Percentiles rank a stretch among this genome's conserved stretches.
Conservation (phyloP, 2,113 vertebrate species). For the Forbesichthys agassizii region DNA sequence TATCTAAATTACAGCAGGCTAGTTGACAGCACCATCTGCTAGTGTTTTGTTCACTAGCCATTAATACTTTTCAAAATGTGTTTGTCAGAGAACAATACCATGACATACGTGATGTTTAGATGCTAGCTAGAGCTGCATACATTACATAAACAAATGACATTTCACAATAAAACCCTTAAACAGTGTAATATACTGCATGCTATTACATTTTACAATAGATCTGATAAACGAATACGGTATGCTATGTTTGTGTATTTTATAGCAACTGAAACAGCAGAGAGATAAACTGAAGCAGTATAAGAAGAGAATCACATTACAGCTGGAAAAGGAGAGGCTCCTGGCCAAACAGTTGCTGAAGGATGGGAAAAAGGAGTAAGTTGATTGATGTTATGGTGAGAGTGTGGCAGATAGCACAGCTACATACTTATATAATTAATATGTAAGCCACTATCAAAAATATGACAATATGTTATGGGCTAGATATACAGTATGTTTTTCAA, state of each 20-base stretch:
- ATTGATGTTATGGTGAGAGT: no score
- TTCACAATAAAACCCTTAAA: neutral
- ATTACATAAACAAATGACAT: neutral
- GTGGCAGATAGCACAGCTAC: no score
- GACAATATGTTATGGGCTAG: neutral
- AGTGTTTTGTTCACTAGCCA: no score
- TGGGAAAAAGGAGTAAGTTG: constrained; percentile 87
- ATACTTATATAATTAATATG: neutral
- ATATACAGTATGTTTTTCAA: no score
- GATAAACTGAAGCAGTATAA: constrained; percentile 93
- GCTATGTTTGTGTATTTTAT: neutral
- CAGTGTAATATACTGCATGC: neutral
- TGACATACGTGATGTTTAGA: neutral
- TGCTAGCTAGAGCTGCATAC: neutral
- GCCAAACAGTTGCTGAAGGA: constrained; percentile 86
- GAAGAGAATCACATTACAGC: constrained; percentile 78
- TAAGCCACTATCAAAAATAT: neutral
- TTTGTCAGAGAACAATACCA: no score
- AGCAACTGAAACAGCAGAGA: constrained; percentile 97
- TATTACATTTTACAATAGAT: neutral
- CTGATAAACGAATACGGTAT: neutral
- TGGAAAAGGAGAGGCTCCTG: constrained; percentile 83
- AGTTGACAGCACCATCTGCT: neutral
- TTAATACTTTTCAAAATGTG: no score
- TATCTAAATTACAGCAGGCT: neutral